phyloP scores from a whole-genome alignment of 2,113 vertebrate genomes.

The Lepus americanus region DNA sequence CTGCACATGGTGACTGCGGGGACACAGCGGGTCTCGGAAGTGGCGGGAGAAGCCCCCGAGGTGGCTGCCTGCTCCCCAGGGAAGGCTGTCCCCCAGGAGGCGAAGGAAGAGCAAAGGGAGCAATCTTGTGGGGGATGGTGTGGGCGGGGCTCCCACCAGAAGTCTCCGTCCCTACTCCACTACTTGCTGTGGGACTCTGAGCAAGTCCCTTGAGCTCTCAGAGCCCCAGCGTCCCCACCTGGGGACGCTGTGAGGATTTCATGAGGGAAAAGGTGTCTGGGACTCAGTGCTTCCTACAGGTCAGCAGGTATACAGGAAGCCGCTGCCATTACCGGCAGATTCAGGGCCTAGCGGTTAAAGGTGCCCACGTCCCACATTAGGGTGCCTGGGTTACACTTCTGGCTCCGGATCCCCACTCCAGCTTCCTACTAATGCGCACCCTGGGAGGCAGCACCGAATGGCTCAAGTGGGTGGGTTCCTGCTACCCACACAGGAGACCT shows the following conservation, averaged over 20 bases:
- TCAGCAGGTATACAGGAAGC: not conserved
- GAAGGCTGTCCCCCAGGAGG: not conserved
- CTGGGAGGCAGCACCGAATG: too few relatives aligned
- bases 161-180: not conserved
- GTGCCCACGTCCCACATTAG: too few relatives aligned
- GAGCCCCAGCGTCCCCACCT: not conserved
- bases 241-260: not conserved
- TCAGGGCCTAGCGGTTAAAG: too few relatives aligned
- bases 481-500: too few relatives aligned
- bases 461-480: too few relatives aligned
- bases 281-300: not conserved
- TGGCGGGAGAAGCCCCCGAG: not conserved
- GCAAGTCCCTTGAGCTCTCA: not conserved
- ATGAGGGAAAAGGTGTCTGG: not conserved
- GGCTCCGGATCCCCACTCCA: too few relatives aligned
- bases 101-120: not conserved
- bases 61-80: not conserved
- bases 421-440: too few relatives aligned
- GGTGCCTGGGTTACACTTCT: too few relatives aligned
- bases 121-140: accelerated
- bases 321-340: not conserved
- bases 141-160: too few relatives aligned
- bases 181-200: not conserved
- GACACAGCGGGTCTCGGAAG: not conserved
- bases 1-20: accelerated